Evolutionary conservation across 1,140 invertebrate genomes (phyloP).

Genomic region (Drosophila ambigua): DNA sequence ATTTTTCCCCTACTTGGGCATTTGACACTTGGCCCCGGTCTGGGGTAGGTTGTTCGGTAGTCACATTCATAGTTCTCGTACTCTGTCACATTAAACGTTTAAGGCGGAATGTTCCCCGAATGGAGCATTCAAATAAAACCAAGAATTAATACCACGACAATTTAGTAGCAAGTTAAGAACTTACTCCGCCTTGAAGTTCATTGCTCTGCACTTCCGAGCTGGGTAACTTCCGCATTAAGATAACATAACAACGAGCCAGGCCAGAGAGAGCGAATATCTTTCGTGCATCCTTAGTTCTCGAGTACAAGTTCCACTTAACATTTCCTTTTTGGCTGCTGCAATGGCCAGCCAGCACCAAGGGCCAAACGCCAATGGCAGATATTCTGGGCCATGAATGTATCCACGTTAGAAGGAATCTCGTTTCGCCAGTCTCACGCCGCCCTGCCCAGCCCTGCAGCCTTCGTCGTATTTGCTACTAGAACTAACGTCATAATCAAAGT

Average conservation of each 20-base stretch:
- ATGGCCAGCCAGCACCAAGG: slow-evolving; percentile 43
- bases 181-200: slow-evolving; percentile 44
- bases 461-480: not conserved
- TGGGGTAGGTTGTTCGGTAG: not conserved
- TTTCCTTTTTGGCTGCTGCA: slow-evolving; percentile 46
- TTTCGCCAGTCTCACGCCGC: not conserved
- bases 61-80: too few species aligned
- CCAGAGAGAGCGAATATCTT: slow-evolving; percentile 34
- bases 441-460: slow-evolving; percentile 27
- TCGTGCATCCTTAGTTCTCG: slow-evolving; percentile 48
- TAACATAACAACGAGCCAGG: slow-evolving; percentile 51
- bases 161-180: slow-evolving; percentile 39
- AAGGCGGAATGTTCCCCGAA: slow-evolving; percentile 1
- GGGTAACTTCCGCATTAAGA: slow-evolving; percentile 61
- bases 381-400: slow-evolving; percentile 30
- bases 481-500: slow-evolving; percentile 60
- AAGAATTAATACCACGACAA: slow-evolving; percentile 41
- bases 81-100: slow-evolving; percentile 57
- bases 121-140: slow-evolving; percentile 31
- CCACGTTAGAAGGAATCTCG: slow-evolving; percentile 19
- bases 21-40: slow-evolving; percentile 22
- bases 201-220: slow-evolving; percentile 74
- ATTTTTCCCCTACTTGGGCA: slow-evolving; percentile 20
- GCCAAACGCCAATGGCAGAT: slow-evolving; percentile 27
- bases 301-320: slow-evolving; percentile 40